These are phyloP conservation scores for Aphidius gifuensis DNA, from an alignment of 1,140 invertebrate species.

Conservation along the genomic window DNA sequence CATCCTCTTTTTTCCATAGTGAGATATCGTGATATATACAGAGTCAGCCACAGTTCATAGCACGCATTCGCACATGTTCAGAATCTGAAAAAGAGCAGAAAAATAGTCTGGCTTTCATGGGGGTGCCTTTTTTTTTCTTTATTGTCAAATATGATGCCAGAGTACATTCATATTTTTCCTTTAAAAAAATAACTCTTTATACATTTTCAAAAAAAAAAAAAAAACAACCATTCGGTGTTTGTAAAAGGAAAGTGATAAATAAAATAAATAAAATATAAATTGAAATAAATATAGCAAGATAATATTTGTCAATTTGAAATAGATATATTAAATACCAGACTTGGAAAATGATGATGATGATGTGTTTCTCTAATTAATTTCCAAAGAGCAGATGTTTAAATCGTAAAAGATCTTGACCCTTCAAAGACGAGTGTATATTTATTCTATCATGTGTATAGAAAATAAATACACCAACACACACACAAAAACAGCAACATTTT, in stretches of 20 bases:
- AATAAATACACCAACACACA: too few species aligned
- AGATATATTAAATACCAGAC: too few species aligned
- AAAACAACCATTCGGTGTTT: too few species aligned
- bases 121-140: slow-evolving; percentile 10
- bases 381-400: slow-evolving; percentile 14
- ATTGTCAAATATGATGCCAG: neutral
- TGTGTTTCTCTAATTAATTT: slow-evolving; percentile 11
- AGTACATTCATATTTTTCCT: too few species aligned
- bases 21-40: neutral
- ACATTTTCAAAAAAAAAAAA: too few species aligned
- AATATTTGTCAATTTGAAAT: too few species aligned
- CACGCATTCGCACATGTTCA: neutral
- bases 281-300: too few species aligned
- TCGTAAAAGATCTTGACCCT: slow-evolving; percentile 23
- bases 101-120: neutral
- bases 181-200: slow-evolving; percentile 12
- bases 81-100: neutral
- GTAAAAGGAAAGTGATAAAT: too few species aligned
- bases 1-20: neutral
- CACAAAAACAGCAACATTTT: too few species aligned
- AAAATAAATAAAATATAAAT: too few species aligned
- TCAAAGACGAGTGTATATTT: neutral
- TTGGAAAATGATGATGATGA: neutral
- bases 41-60: neutral
- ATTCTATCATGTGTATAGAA: too few species aligned